phyloP scores from a whole-genome alignment of 2,797 vertebrate species.

The Anomalospiza imberbis region DNA sequence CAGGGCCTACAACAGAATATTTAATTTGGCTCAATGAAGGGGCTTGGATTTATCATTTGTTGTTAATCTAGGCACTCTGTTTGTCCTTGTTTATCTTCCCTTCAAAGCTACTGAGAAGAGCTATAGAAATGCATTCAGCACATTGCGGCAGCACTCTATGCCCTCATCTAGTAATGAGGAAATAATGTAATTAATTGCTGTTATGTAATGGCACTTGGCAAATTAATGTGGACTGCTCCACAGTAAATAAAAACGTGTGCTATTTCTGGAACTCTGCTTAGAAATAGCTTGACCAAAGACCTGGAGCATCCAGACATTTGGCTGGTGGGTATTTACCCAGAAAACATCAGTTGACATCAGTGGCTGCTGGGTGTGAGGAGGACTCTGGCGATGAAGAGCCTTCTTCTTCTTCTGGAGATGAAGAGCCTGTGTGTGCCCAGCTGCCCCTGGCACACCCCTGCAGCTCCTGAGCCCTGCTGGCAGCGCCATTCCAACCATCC shows the following conservation, averaged over 20 bases:
- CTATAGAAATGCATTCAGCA: conserved; percentile 1
- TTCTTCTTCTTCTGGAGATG: too few relatives aligned
- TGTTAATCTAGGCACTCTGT: conserved; percentile 9
- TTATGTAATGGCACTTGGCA: conserved; percentile 40
- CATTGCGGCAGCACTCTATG: background rate
- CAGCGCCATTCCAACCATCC: background rate
- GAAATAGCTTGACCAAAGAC: background rate
- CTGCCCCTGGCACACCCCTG: background rate
- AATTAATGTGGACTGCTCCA: background rate
- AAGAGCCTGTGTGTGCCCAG: background rate
- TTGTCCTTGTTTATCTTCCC: conserved; percentile 27
- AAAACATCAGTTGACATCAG: background rate
- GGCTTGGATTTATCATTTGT: background rate
- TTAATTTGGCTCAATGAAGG: conserved; percentile 3
- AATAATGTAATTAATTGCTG: conserved; percentile 46
- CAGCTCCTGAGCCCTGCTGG: background rate
- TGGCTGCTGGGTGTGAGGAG: background rate
- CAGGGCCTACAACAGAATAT: background rate
- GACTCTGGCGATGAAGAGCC: background rate
- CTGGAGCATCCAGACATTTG: background rate
- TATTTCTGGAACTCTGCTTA: background rate
- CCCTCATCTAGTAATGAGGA: conserved; percentile 25
- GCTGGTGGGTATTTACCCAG: background rate
- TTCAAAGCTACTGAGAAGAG: background rate
- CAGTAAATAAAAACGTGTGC: conserved; percentile 2